Evolutionary conservation across 2,113 vertebrate species (phyloP).

Genomic region (Misgurnus mizolepis): DNA sequence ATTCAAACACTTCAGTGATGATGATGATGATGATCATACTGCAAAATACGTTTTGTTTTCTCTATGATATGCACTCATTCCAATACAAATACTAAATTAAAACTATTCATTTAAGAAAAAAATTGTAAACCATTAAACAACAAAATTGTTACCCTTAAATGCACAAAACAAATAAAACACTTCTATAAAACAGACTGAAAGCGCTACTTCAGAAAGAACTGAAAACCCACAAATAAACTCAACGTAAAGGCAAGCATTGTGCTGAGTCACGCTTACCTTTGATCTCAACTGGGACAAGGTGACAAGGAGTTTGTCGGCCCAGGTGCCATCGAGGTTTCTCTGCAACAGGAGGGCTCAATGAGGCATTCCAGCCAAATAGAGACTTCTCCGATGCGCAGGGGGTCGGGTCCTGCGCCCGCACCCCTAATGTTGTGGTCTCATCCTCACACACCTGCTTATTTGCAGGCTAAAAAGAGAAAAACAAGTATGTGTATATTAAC

Average conservation of each 20-base stretch:
- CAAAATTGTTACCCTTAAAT: not conserved
- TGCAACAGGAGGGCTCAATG: slow-evolving; percentile 77
- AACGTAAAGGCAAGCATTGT: not conserved
- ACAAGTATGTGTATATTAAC: not conserved
- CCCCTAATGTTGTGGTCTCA: slow-evolving; percentile 76
- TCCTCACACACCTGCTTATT: slow-evolving; percentile 81
- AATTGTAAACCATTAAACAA: not conserved
- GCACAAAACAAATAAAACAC: not conserved
- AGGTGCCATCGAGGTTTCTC: slow-evolving; percentile 87
- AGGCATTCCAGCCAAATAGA: slow-evolving; percentile 73
- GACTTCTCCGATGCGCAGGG: slow-evolving; percentile 80
- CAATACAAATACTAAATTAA: not conserved
- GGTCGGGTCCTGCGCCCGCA: slow-evolving; percentile 75
- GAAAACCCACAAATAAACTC: not conserved
- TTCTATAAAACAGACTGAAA: not conserved
- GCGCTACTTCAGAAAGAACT: not conserved
- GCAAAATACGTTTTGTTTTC: too few relatives aligned
- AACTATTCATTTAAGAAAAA: not conserved
- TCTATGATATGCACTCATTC: not conserved
- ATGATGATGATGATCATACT: not conserved
- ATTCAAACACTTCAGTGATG: not conserved
- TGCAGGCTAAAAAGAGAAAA: slow-evolving; percentile 75
- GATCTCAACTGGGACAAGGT: slow-evolving; percentile 83
- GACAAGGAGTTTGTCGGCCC: slow-evolving; percentile 77
- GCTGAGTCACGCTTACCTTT: slow-evolving; percentile 75